Base-by-base conservation (phyloP, 37 sponge, comb jelly and placozoan species). In the Beroe forskalii region DNA sequence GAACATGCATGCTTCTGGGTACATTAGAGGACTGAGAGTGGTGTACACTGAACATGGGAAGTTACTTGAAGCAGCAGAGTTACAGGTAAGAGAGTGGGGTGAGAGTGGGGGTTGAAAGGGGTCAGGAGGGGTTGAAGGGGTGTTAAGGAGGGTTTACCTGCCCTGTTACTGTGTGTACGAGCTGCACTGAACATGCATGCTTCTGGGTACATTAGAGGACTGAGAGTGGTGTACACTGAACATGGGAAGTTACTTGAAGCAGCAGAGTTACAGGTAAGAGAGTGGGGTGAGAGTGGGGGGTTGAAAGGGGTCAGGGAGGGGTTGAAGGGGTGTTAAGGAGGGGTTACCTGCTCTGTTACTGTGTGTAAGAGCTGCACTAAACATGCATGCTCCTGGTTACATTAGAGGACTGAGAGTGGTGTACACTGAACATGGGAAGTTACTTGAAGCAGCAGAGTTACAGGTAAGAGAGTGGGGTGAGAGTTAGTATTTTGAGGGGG, bases 261-360 rank as follows among this genome's bases (percentile, higher is more conserved):
- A 6, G 75, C 75, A 36, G 75, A 72, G 39, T 20, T 72, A 39
- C 75, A 72, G 75, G 75, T n/a, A n/a, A n/a, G n/a, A 72, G 2
- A 72, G 22, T 37, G 75, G 75, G 8, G 35, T 72, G 75, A 9
- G 9, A 6, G 37, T 39, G 39, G 75, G 35, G 39, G 35, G 75
- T 72, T 72, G 75, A n/a, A n/a, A n/a, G n/a, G n/a, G n/a, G n/a
- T n/a, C n/a, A n/a, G n/a, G n/a, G 60, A 9, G 60, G 60, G 60
- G 60, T 17, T 9, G 14, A 9, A 9, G 60, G 17, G 17, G 17
- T 55, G 17, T 17, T 9, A 17, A 20, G 14, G 60, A 55, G 60
- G n/a, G n/a, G n/a, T n/a, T n/a, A n/a, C n/a, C 37, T 4, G 37
- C 75, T 19, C 12, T 72, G 39, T 20, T 72, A 20, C 39, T 72